Percentiles rank a stretch among this genome's conserved stretches.
Conservation (phyloP, 2,888 invertebrate species). For the Steinernema carpocapsae region DNA sequence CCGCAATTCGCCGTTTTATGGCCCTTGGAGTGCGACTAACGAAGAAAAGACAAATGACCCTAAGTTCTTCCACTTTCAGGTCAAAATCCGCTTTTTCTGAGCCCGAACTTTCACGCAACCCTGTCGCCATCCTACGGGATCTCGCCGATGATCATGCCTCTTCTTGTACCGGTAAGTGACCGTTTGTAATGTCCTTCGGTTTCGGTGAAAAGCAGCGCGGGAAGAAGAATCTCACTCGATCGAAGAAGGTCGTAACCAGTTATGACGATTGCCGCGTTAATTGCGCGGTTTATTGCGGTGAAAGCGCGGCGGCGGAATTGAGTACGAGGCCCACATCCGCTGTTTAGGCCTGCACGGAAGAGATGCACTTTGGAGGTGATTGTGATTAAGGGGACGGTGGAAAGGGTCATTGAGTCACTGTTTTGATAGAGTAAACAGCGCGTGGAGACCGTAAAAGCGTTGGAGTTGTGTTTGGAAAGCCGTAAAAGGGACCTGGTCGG, state of each 20-base stretch:
- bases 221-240: no score
- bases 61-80: conserved; percentile 2
- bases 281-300: conserved; percentile 17
- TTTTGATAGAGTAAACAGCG: not conserved
- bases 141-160: conserved; percentile 27
- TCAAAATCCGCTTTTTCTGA: conserved; percentile 23
- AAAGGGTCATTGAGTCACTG: not conserved
- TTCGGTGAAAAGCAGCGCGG: not conserved
- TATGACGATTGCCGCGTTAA: conserved; percentile 31
- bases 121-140: conserved; percentile 25
- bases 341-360: no score
- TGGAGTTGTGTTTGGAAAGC: no score
- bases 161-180: conserved; percentile 12
- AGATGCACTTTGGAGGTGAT: no score
- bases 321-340: no score
- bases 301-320: not conserved
- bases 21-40: not conserved
- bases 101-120: conserved; percentile 14
- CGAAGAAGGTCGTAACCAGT: conserved; percentile 23
- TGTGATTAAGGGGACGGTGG: no score
- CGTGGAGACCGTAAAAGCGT: not conserved
- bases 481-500: no score
- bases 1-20: conserved; percentile 6
- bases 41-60: conserved; percentile 18
- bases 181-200: not conserved